phyloP scores from a whole-genome alignment of 2,888 invertebrate species.

The Meloe dianella region DNA sequence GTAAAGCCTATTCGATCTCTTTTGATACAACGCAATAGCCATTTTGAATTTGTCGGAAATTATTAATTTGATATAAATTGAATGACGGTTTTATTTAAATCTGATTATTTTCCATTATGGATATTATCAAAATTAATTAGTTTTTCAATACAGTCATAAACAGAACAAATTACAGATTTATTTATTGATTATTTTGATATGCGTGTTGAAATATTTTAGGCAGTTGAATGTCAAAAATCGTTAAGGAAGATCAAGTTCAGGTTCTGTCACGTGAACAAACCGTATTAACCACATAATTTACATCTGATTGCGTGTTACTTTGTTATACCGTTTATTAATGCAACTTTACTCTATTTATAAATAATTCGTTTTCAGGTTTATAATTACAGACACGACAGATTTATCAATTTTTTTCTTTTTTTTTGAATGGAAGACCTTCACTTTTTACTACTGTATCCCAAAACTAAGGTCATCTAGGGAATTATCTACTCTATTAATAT shows the following conservation, averaged over 20 bases:
- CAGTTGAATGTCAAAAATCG: neutral
- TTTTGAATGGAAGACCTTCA: neutral
- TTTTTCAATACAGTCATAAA: no score
- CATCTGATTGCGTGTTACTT: constrained; percentile 8
- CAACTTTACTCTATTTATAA: constrained; percentile 4
- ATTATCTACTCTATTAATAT: neutral
- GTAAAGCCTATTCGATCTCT: no score
- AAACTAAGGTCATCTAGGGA: neutral
- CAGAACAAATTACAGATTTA: no score
- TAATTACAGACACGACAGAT: neutral
- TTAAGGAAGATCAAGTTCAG: constrained; percentile 8
- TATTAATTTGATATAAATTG: neutral
- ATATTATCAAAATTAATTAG: no score
- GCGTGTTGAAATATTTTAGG: neutral
- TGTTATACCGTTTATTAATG: neutral
- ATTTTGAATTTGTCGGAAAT: neutral
- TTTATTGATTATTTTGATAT: neutral
- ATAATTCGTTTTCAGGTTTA: neutral
- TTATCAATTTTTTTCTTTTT: neutral
- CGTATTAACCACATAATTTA: neutral
- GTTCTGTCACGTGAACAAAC: neutral
- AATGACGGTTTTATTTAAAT: no score
- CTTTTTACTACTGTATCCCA: neutral
- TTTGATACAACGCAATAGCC: no score
- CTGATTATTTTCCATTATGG: no score